phyloP scores from a whole-genome alignment of 1,140 invertebrate species.

The Battus philenor region DNA sequence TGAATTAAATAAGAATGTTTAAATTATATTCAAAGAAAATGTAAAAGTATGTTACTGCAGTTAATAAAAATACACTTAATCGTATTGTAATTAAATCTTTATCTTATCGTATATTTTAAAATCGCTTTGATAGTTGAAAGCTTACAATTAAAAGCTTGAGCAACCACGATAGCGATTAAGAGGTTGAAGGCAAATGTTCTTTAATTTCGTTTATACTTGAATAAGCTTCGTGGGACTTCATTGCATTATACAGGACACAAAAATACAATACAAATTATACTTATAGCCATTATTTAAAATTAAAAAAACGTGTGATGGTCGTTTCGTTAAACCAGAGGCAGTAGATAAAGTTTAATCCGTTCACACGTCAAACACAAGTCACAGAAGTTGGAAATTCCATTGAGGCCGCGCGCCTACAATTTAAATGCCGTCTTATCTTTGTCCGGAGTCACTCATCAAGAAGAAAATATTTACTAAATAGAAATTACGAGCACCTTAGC shows the following conservation, averaged over 20 bases:
- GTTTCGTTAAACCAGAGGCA: conserved; percentile 21
- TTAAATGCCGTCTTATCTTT: conserved; percentile 37
- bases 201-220: conserved; percentile 20
- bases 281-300: conserved; percentile 17
- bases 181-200: conserved; percentile 19
- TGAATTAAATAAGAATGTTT: no score
- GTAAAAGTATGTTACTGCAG: no score
- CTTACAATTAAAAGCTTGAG: conserved; percentile 29
- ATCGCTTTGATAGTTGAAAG: conserved; percentile 19
- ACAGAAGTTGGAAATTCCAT: conserved; percentile 17
- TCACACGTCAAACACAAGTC: conserved; percentile 17
- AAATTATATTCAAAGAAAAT: no score
- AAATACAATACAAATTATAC: conserved; percentile 18
- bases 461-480: conserved; percentile 65
- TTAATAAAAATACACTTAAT: no score
- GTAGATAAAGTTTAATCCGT: conserved; percentile 26
- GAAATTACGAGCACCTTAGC: conserved; percentile 38
- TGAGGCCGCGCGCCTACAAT: conserved; percentile 25
- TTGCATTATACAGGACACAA: conserved; percentile 12
- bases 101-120: conserved; percentile 2
- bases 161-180: conserved; percentile 19
- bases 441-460: conserved; percentile 38
- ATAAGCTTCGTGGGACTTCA: conserved; percentile 24
- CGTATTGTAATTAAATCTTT: no score
- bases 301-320: conserved; percentile 15